phyloP scores from a whole-genome alignment of 1,140 invertebrate genomes.

The Melanaphis sacchari region DNA sequence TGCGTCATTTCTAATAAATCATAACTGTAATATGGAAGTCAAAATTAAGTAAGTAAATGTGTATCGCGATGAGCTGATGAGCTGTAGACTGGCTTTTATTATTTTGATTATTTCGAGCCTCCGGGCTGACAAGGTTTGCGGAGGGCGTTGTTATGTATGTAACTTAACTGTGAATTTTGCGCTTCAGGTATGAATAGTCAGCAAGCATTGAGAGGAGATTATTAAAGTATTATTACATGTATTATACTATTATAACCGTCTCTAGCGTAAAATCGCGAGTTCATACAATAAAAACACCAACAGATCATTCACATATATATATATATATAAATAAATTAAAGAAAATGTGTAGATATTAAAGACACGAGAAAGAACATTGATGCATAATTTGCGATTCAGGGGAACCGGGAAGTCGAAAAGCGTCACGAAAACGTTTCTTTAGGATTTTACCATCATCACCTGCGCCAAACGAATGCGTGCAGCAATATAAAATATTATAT shows the following conservation, averaged over 20 bases:
- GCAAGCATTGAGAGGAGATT: background rate
- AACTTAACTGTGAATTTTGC: background rate
- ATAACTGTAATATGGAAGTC: background rate
- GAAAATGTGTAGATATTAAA: background rate
- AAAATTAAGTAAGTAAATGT: background rate
- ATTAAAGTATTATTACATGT: background rate
- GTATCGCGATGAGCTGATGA: background rate
- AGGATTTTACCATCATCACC: background rate
- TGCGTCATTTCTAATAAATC: background rate
- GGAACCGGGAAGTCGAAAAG: background rate
- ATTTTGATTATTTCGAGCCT: background rate
- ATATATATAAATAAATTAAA: background rate
- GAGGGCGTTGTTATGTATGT: background rate
- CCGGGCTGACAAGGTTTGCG: background rate
- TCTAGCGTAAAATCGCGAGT: background rate
- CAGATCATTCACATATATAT: background rate
- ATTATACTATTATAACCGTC: background rate
- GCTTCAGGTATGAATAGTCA: background rate
- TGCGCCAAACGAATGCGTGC: background rate
- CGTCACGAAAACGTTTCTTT: background rate
- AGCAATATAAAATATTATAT: background rate
- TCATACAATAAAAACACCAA: background rate
- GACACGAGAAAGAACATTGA: background rate
- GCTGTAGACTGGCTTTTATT: background rate
- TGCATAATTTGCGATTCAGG: background rate